Conservation (phyloP, 2,797 vertebrate species). For the Falco rusticolus region DNA sequence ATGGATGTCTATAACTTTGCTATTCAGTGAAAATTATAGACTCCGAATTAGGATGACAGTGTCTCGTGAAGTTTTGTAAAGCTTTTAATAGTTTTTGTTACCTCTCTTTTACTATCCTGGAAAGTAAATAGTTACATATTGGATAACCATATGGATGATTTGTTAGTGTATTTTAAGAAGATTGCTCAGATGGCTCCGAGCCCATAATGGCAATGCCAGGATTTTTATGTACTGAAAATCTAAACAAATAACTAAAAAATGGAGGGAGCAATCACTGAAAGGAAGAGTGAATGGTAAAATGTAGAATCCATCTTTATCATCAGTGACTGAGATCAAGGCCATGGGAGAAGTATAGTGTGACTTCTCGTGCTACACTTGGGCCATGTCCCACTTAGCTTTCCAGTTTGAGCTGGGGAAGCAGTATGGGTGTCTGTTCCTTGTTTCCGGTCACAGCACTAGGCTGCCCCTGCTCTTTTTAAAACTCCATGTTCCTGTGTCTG, state of each 20-base stretch:
- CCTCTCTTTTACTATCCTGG: conserved; percentile 21
- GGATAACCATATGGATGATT: conserved; percentile 61
- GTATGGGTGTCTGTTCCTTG: not conserved
- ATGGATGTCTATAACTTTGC: not conserved
- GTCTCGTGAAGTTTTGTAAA: not conserved
- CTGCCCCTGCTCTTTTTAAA: not conserved
- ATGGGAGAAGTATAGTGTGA: not conserved
- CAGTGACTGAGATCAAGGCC: not conserved
- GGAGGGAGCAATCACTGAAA: not conserved
- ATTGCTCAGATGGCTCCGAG: conserved; percentile 66
- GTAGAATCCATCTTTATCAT: not conserved
- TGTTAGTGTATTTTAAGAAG: conserved; percentile 62
- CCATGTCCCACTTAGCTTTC: not conserved
- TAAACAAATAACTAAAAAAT: conserved; percentile 24
- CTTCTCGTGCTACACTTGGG: not conserved
- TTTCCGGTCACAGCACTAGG: not conserved
- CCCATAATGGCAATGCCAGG: conserved; percentile 46
- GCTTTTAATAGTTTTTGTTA: conserved; percentile 22
- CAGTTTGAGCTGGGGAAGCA: not conserved
- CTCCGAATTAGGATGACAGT: not conserved
- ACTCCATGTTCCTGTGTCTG: not conserved
- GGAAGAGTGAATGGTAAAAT: not conserved
- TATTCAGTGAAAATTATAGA: not conserved
- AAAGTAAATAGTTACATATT: conserved; percentile 61
- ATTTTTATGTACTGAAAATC: conserved; percentile 45